Conservation (phyloP, 35 echinoderm and acorn worm species). For the Lytechinus variegatus region DNA sequence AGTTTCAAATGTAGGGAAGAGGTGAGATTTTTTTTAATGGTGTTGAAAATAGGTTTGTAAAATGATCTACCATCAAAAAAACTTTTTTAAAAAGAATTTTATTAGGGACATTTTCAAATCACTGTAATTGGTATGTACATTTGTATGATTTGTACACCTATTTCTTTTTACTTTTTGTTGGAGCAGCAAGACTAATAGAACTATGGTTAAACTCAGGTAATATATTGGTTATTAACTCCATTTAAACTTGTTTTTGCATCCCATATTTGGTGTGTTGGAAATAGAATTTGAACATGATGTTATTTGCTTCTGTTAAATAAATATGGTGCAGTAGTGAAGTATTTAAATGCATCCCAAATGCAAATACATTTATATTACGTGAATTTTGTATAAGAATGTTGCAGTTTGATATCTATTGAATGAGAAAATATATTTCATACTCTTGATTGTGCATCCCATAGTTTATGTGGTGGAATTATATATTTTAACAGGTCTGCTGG, state of each 20-base stretch:
- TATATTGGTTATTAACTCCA: neutral
- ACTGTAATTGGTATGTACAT: neutral
- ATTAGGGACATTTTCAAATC: too few relatives aligned
- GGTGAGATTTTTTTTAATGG: too few relatives aligned
- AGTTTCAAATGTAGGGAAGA: too few relatives aligned
- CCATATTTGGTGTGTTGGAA: neutral
- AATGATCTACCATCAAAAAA: too few relatives aligned
- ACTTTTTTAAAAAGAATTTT: too few relatives aligned
- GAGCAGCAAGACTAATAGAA: neutral
- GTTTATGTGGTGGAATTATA: neutral
- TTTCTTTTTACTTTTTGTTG: neutral
- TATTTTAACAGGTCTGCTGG: neutral
- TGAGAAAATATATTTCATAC: neutral
- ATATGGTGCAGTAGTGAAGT: neutral
- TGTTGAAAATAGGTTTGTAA: too few relatives aligned
- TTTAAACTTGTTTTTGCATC: neutral
- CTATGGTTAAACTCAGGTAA: slow-evolving; percentile 1
- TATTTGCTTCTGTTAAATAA: neutral
- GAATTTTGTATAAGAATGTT: neutral
- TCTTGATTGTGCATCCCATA: neutral
- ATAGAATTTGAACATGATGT: neutral
- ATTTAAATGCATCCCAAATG: neutral
- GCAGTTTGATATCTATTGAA: neutral
- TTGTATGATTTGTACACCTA: neutral
- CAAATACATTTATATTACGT: neutral